Conservation (phyloP, 1,140 invertebrate genomes). For the Ceratosolen solmsi region DNA sequence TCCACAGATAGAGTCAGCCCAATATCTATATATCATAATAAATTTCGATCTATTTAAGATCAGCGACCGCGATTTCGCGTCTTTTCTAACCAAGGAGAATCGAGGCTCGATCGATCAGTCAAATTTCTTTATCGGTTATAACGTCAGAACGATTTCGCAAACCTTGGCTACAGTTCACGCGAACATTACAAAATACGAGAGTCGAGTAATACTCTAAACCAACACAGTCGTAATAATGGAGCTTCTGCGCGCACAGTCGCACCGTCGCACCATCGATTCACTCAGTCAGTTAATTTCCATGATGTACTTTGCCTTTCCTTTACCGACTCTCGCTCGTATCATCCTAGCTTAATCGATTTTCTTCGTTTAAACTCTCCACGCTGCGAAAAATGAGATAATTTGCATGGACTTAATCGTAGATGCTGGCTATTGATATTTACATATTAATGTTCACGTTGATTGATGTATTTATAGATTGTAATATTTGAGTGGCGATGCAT, state of each 20-base stretch:
- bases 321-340: background rate
- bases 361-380: no score
- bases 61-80: slow-evolving; percentile 41
- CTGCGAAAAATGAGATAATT: no score
- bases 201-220: no score
- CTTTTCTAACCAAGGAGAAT: slow-evolving; percentile 25
- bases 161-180: background rate
- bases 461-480: no score
- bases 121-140: slow-evolving; percentile 23
- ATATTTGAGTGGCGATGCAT: no score
- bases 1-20: background rate
- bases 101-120: slow-evolving; percentile 8
- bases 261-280: no score
- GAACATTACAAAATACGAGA: slow-evolving; percentile 8
- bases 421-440: no score
- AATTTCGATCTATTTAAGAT: slow-evolving; percentile 32
- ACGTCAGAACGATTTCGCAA: slow-evolving; percentile 25
- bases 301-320: no score
- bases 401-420: no score
- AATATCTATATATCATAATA: slow-evolving; percentile 20
- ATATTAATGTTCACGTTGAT: no score
- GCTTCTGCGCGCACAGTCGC: background rate
- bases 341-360: no score
- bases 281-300: no score
- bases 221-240: background rate